phyloP scores from a whole-genome alignment of 1,140 invertebrate genomes.

The Drosophila baimaii region DNA sequence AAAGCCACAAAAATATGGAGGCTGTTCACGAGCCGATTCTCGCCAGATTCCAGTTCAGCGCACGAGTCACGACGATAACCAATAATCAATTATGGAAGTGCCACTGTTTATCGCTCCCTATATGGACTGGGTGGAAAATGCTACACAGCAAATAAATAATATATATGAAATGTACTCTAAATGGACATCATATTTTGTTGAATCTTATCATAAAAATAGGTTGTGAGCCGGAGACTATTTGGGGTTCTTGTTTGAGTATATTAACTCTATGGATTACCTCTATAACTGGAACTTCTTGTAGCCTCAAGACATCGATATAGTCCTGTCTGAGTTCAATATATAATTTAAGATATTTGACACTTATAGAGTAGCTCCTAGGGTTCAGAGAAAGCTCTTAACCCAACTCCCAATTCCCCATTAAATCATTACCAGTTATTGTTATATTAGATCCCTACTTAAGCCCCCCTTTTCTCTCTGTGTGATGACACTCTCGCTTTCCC shows the following conservation, averaged over 20 bases:
- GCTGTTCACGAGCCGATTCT: neutral
- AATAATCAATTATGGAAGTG: constrained; percentile 34
- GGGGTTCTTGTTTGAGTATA: neutral
- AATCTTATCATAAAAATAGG: neutral
- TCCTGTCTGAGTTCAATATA: neutral
- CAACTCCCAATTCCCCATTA: neutral
- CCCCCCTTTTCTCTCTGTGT: neutral
- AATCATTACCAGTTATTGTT: too few species aligned
- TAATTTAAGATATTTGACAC: neutral
- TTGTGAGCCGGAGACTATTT: neutral
- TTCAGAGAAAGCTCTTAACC: neutral
- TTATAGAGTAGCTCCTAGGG: neutral
- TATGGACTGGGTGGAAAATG: neutral
- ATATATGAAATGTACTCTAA: neutral
- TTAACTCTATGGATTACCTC: neutral
- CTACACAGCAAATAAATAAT: constrained; percentile 4
- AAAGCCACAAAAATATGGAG: neutral
- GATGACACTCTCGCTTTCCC: constrained; percentile 12
- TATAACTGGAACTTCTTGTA: too few species aligned
- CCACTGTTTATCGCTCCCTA: constrained; percentile 21
- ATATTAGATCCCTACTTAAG: neutral
- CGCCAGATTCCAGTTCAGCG: constrained; percentile 1
- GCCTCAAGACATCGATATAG: neutral
- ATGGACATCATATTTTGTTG: neutral
- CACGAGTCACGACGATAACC: constrained; percentile 1